Base-by-base conservation (phyloP, 2,888 invertebrate species). In the Clanis bilineata region DNA sequence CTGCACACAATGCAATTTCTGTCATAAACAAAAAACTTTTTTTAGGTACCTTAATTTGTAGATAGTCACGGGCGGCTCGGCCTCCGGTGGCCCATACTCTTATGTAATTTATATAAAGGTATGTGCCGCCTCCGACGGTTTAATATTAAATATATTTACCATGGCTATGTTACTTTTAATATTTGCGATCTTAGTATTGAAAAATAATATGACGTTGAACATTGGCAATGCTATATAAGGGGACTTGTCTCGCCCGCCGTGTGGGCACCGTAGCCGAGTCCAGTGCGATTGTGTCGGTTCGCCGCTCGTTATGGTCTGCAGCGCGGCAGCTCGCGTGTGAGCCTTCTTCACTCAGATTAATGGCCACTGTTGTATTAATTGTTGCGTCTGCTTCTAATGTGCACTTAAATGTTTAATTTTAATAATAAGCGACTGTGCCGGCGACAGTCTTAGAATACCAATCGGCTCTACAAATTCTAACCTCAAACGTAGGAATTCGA, bases 241-340 rank as follows among this genome's bases (percentile, higher is more conserved):
- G n/a, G 6, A 7, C 15, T 2, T 3, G 7, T 32, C 6, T 47
- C 7, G n/a, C 45, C 7, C 15, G 1, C 7, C 5, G 3, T 21
- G 32, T 28, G 32, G 15, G 18, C 18, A 32, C 18, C 28, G 15
- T 51, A 28, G 12, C n/a, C 6, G 5, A 45, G 32, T 51, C 51
- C 51, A 51, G 51, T n/a, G 51, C 28, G 51, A 25, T 47, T 32
- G 32, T 18, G 51, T 51, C 51, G 51, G 51, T 51, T 51, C 51
- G 51, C 18, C 32, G 51, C 51, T 51, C 51, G 51, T 32, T 51
- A 28, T 51, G 51, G 51, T 51, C 23, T 12, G 45, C 25, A 9
- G 51, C 45, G 51, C 22, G 12, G 21, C 22, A 12, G 44, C 18
- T 51, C 51, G 51, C 51, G 51, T 51, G 51, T 32, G 51, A 51